These are phyloP conservation scores for Eonycteris spelaea DNA, from an alignment of 2,113 vertebrate genomes.

Conservation along the genomic window DNA sequence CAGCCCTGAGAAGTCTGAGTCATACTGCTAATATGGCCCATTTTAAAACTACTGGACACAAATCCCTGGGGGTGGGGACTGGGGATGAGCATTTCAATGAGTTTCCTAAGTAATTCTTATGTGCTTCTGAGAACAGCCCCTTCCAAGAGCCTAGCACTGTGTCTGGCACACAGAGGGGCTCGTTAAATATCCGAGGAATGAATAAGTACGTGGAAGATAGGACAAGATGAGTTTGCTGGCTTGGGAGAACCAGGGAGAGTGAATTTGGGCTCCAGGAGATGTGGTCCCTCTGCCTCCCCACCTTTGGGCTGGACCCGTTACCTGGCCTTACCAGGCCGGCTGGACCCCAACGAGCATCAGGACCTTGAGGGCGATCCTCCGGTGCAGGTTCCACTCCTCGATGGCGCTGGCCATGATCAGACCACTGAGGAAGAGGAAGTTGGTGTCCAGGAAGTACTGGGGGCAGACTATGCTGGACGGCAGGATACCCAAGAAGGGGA, in stretches of 20 bases:
- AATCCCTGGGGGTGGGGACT: not conserved
- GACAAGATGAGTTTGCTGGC: not conserved
- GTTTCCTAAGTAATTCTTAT: accelerated
- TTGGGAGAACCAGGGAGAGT: not conserved
- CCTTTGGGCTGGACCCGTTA: not conserved
- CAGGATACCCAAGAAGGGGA: constrained; percentile 93
- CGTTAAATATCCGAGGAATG: not conserved
- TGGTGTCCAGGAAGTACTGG: constrained; percentile 97
- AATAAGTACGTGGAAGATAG: too few species aligned
- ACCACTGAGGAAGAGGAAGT: constrained; percentile 97
- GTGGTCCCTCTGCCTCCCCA: not conserved
- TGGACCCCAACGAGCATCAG: constrained; percentile 92
- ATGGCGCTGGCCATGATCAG: constrained; percentile 97
- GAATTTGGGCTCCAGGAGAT: not conserved
- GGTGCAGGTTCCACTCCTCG: constrained; percentile 97
- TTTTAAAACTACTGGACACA: not conserved
- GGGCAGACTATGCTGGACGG: constrained; percentile 92
- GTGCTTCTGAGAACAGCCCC: not conserved
- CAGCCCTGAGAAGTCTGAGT: not conserved
- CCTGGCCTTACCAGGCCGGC: constrained; percentile 89
- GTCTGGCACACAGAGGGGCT: not conserved
- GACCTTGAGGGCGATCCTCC: constrained; percentile 93
- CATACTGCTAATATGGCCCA: not conserved
- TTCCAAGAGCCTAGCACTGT: not conserved
- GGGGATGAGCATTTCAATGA: not conserved